Evolutionary conservation across 2,888 invertebrate genomes (phyloP).

Genomic region (Villa cingulata): DNA sequence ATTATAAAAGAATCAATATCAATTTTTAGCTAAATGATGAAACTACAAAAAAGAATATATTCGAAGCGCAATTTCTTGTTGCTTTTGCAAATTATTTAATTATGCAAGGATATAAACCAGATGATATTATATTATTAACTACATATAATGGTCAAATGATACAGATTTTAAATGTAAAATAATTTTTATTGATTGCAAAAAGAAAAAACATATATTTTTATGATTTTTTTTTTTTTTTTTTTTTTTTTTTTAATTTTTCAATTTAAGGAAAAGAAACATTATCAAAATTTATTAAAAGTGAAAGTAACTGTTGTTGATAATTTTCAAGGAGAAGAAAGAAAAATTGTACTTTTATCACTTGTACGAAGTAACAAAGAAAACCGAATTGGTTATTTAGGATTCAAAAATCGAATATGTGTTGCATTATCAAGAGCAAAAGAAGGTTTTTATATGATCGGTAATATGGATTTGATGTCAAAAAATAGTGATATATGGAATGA

Average conservation of each 20-base stretch:
- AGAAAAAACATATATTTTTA: not conserved
- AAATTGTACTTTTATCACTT: slow-evolving; percentile 62
- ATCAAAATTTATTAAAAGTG: slow-evolving; percentile 32
- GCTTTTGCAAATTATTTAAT: slow-evolving; percentile 47
- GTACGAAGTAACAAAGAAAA: slow-evolving; percentile 58
- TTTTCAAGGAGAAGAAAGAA: slow-evolving; percentile 69
- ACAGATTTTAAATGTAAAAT: slow-evolving; percentile 16
- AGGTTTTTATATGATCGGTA: slow-evolving; percentile 61
- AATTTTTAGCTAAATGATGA: slow-evolving; percentile 35
- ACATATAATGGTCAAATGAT: slow-evolving; percentile 59
- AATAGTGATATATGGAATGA: slow-evolving; percentile 44
- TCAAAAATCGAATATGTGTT: slow-evolving; percentile 61
- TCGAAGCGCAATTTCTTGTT: slow-evolving; percentile 51
- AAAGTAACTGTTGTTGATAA: slow-evolving; percentile 59
- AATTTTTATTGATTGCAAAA: not conserved
- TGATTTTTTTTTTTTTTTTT: not conserved
- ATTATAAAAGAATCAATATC: not conserved
- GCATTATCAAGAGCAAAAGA: slow-evolving; percentile 59
- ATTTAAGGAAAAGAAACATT: slow-evolving; percentile 21
- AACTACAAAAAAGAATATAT: slow-evolving; percentile 44
- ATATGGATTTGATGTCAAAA: slow-evolving; percentile 44
- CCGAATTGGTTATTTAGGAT: slow-evolving; percentile 55
- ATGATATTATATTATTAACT: slow-evolving; percentile 58
- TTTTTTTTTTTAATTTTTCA: slow-evolving; percentile 1
- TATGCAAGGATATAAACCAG: slow-evolving; percentile 42